phyloP scores from a whole-genome alignment of 2,888 invertebrate genomes.

The Penaeus monodon region DNA sequence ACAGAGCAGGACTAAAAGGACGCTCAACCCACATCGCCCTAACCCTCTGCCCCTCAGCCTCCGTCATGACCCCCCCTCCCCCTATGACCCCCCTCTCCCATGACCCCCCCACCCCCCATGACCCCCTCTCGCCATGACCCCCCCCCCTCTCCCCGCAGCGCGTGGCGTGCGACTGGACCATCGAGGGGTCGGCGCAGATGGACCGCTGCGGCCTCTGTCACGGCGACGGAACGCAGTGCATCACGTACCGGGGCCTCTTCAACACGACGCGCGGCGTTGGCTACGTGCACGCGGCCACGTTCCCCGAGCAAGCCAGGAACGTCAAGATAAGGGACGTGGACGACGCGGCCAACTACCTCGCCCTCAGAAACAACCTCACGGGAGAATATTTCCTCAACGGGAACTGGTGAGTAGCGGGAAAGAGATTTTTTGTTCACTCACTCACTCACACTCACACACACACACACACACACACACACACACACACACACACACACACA shows the following conservation, averaged over 20 bases:
- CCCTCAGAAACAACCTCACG: constrained; percentile 80
- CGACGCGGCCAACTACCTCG: constrained; percentile 83
- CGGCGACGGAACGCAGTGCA: constrained; percentile 85
- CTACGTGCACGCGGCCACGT: constrained; percentile 76
- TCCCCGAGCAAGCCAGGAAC: constrained; percentile 85
- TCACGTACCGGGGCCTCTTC: constrained; percentile 77
- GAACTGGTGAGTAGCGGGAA: constrained; percentile 77
- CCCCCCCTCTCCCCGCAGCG: constrained; percentile 74
- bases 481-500: too few relatives aligned
- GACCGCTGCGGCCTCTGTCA: constrained; percentile 90
- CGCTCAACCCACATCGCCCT: too few relatives aligned
- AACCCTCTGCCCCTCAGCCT: too few relatives aligned
- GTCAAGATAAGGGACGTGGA: constrained; percentile 83
- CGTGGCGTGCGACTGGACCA: constrained; percentile 91
- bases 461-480: too few relatives aligned
- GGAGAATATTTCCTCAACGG: constrained; percentile 84
- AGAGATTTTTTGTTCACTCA: not conserved
- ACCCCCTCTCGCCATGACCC: not conserved
- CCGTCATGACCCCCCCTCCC: not conserved
- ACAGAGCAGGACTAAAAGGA: too few relatives aligned
- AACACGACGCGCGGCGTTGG: constrained; percentile 72
- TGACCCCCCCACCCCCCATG: not conserved
- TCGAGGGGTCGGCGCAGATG: constrained; percentile 83
- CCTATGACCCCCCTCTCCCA: not conserved
- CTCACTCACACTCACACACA: too few relatives aligned